Evolutionary conservation across 2,113 vertebrate species (phyloP).

Genomic region (Dasyurus viverrinus): DNA sequence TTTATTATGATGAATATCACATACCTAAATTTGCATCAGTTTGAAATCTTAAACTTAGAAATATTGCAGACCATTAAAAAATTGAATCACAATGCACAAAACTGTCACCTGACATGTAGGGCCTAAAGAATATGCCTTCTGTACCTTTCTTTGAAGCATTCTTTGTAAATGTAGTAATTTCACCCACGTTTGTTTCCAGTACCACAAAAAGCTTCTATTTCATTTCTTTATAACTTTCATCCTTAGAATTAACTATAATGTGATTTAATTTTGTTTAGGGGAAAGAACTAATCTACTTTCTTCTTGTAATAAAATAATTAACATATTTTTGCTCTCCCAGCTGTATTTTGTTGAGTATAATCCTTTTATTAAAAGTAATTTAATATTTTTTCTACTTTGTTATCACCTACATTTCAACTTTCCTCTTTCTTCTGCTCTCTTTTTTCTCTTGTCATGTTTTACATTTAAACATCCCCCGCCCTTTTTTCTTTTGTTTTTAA

Average conservation of each 20-base stretch:
- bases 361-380: conserved; percentile 55
- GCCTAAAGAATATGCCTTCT: fast-evolving
- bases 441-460: conserved; percentile 50
- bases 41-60: not conserved
- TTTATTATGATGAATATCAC: not conserved
- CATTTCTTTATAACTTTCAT: fast-evolving
- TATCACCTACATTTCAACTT: conserved; percentile 36
- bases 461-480: conserved; percentile 39
- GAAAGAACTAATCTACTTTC: not conserved
- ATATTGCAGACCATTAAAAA: not conserved
- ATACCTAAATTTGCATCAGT: not conserved
- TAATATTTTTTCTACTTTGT: conserved; percentile 41
- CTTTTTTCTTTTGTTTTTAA: conserved; percentile 58
- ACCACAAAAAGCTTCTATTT: not conserved
- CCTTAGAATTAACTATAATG: not conserved
- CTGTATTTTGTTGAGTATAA: not conserved
- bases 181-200: fast-evolving
- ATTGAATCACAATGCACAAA: fast-evolving
- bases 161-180: fast-evolving
- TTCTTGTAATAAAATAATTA: conserved; percentile 37
- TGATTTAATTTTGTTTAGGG: not conserved
- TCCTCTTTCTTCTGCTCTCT: conserved; percentile 28
- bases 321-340: not conserved
- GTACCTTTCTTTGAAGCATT: fast-evolving
- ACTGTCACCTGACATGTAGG: fast-evolving